phyloP scores from a whole-genome alignment of 37 sponge, comb jelly and placozoan genomes.

The Ianthella basta region DNA sequence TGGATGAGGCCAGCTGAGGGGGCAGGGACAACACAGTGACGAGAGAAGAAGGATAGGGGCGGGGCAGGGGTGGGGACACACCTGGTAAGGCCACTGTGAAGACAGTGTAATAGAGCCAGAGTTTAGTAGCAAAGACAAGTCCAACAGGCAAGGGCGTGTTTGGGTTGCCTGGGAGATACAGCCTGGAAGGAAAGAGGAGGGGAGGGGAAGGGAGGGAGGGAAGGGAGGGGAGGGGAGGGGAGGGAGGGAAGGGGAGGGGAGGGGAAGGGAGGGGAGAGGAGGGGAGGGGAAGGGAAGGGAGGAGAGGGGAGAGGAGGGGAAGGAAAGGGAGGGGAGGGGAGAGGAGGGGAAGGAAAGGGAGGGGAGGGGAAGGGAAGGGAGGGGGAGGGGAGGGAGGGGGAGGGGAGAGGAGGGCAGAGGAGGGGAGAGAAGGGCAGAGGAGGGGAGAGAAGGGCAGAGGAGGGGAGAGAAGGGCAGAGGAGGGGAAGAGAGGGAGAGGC shows the following conservation, averaged over 20 bases:
- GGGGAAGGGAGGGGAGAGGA: not conserved
- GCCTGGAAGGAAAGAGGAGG: conserved; percentile 10
- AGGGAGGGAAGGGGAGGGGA: not conserved
- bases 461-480: not conserved
- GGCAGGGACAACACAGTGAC: too few relatives aligned
- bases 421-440: not conserved
- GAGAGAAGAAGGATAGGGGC: too few relatives aligned
- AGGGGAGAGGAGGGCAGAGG: not conserved
- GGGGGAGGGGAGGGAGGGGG: not conserved
- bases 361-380: not conserved
- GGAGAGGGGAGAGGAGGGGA: not conserved
- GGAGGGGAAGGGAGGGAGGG: not conserved
- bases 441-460: not conserved
- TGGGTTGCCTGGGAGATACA: conserved; percentile 54
- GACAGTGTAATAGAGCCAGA: conserved; percentile 70
- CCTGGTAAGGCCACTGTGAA: conserved; percentile 27
- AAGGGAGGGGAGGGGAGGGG: not conserved
- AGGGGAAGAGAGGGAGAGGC: not conserved
- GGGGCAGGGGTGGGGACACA: not conserved
- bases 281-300: conserved; percentile 18
- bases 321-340: not conserved
- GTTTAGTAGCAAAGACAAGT: conserved; percentile 70
- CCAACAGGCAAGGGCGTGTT: conserved; percentile 79
- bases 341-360: not conserved
- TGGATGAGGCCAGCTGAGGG: conserved; percentile 37